Percentiles rank a stretch among this genome's conserved stretches.
Conservation (phyloP, 2,888 invertebrate genomes). For the Agonopterix arenella region DNA sequence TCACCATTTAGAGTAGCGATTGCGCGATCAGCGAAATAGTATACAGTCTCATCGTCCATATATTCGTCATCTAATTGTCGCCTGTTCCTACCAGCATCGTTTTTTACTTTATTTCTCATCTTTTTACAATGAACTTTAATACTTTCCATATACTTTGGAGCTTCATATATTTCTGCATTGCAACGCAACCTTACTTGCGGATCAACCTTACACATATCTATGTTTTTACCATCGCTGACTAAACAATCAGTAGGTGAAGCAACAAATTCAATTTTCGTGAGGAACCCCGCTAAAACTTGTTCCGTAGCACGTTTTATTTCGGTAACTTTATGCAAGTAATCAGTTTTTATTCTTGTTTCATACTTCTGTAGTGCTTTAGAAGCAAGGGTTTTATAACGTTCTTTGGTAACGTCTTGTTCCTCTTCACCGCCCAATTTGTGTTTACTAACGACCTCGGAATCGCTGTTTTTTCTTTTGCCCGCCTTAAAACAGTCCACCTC, state of each 20-base stretch:
- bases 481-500: conserved; percentile 42
- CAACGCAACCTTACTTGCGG: conserved; percentile 23
- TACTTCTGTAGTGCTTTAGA: conserved; percentile 21
- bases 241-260: conserved; percentile 29
- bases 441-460: conserved; percentile 7
- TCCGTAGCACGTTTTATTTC: conserved; percentile 53
- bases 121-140: conserved; percentile 19
- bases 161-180: conserved; percentile 18
- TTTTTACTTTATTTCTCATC: conserved; percentile 6
- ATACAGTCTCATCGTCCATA: conserved; percentile 46
- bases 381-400: conserved; percentile 18
- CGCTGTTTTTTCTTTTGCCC: conserved; percentile 5
- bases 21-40: conserved; percentile 48
- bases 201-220: conserved; percentile 21
- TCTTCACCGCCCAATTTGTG: conserved; percentile 5
- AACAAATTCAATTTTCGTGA: conserved; percentile 41
- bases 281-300: conserved; percentile 71
- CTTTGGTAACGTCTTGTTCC: conserved; percentile 11
- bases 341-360: conserved; percentile 25
- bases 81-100: not conserved
- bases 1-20: conserved; percentile 37
- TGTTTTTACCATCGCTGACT: conserved; percentile 10
- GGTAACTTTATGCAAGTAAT: conserved; percentile 33
- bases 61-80: conserved; percentile 26
- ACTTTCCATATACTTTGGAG: conserved; percentile 11